Evolutionary conservation across 2,797 vertebrate genomes (phyloP).

Genomic region (Helostoma temminkii): DNA sequence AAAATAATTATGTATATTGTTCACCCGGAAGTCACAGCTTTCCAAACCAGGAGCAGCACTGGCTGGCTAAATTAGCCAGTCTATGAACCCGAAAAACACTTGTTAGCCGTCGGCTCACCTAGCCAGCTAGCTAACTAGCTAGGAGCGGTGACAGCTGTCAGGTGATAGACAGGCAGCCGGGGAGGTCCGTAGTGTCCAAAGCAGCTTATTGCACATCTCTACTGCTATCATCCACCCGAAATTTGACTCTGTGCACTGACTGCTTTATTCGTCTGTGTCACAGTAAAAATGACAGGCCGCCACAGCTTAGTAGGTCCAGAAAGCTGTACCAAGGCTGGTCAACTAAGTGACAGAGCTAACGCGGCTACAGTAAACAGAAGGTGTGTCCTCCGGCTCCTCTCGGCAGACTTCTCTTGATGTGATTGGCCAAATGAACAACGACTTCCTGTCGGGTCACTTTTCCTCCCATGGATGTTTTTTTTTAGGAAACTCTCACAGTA

Average conservation of each 20-base stretch:
- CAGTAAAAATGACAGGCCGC: not conserved
- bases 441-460: constrained; percentile 47
- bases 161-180: constrained; percentile 58
- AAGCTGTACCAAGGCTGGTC: constrained; percentile 17
- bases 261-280: not conserved
- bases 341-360: constrained; percentile 57
- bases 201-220: constrained; percentile 66
- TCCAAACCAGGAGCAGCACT: constrained; percentile 20
- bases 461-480: not conserved
- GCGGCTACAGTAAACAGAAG: constrained; percentile 59
- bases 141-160: constrained; percentile 80
- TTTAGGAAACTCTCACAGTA: no score
- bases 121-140: constrained; percentile 64
- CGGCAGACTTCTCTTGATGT: constrained; percentile 9
- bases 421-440: constrained; percentile 61
- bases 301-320: constrained; percentile 15
- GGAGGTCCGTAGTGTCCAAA: constrained; percentile 60
- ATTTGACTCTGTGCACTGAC: not conserved
- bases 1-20: constrained; percentile 8
- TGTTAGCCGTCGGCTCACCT: constrained; percentile 68
- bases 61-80: constrained; percentile 37
- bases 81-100: constrained; percentile 34
- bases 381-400: constrained; percentile 18
- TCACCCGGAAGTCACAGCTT: constrained; percentile 29
- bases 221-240: constrained; percentile 15